These are phyloP conservation scores for Buphagus erythrorhynchus DNA, from an alignment of 2,797 vertebrate genomes.

Conservation along the genomic window DNA sequence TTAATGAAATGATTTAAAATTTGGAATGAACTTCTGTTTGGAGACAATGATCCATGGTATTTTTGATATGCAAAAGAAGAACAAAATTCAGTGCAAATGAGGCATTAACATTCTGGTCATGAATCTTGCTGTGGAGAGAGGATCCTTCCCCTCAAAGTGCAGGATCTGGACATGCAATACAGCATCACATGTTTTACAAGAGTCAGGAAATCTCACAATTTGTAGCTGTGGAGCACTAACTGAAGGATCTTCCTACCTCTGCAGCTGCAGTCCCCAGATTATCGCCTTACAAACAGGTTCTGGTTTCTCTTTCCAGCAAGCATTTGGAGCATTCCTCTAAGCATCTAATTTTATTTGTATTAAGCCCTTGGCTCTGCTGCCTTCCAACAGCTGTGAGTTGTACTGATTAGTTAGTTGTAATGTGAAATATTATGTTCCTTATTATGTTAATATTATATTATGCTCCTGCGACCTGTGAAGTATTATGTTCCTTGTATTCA, in stretches of 20 bases:
- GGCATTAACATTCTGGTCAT: conserved; percentile 5
- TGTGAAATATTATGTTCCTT: conserved; percentile 24
- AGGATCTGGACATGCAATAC: neutral
- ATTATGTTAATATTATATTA: conserved; percentile 8
- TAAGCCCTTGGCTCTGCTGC: neutral
- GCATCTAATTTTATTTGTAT: neutral
- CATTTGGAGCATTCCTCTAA: neutral
- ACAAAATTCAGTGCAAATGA: neutral
- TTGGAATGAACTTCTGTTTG: conserved; percentile 61
- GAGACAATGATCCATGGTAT: conserved; percentile 54
- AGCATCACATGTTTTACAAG: neutral
- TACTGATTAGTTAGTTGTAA: conserved; percentile 15
- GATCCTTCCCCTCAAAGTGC: neutral
- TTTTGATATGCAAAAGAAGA: conserved; percentile 6
- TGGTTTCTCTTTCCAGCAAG: neutral
- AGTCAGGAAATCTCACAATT: neutral
- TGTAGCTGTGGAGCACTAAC: neutral
- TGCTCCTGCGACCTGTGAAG: neutral
- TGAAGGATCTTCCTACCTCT: neutral
- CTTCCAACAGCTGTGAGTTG: conserved; percentile 11
- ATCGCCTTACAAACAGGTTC: neutral
- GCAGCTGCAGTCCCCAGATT: neutral
- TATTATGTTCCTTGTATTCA: neutral
- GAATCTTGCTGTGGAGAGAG: neutral
- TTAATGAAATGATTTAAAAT: conserved; percentile 64